These are phyloP conservation scores for Holotrichia oblita DNA, from an alignment of 1,140 invertebrate species.

Conservation along the genomic window DNA sequence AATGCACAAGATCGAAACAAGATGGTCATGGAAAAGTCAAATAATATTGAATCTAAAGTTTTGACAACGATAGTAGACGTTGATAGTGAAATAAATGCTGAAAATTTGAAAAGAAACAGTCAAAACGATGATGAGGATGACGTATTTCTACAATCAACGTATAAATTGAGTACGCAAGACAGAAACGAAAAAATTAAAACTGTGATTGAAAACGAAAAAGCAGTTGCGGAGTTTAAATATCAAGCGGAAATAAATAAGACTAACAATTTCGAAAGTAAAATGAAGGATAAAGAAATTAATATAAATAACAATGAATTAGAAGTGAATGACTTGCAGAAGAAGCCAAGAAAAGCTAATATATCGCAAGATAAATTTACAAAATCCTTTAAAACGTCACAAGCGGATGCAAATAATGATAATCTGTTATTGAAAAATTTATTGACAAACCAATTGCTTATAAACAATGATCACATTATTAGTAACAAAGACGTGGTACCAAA, in stretches of 20 bases:
- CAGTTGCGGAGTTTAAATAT: not conserved
- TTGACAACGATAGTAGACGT: too few relatives aligned
- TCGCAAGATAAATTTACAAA: too few relatives aligned
- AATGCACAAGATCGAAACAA: not conserved
- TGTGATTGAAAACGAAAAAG: not conserved
- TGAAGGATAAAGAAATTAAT: too few relatives aligned
- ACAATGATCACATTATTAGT: not conserved
- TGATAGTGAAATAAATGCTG: not conserved
- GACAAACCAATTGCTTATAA: not conserved
- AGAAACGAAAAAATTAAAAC: not conserved
- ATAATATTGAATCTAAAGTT: too few relatives aligned
- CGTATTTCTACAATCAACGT: not conserved
- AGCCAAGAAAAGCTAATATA: too few relatives aligned
- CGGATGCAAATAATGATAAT: not conserved
- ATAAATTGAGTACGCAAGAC: not conserved
- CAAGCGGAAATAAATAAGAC: not conserved
- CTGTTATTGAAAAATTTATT: not conserved
- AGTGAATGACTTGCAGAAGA: too few relatives aligned
- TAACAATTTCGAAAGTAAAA: not conserved
- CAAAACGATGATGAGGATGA: not conserved
- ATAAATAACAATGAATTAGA: too few relatives aligned
- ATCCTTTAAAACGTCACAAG: too few relatives aligned
- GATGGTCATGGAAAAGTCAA: too few relatives aligned
- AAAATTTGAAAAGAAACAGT: not conserved
- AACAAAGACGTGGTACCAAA: not conserved